These are phyloP conservation scores for Tetranychus urticae DNA, from an alignment of 1,140 invertebrate species.

Conservation along the genomic window DNA sequence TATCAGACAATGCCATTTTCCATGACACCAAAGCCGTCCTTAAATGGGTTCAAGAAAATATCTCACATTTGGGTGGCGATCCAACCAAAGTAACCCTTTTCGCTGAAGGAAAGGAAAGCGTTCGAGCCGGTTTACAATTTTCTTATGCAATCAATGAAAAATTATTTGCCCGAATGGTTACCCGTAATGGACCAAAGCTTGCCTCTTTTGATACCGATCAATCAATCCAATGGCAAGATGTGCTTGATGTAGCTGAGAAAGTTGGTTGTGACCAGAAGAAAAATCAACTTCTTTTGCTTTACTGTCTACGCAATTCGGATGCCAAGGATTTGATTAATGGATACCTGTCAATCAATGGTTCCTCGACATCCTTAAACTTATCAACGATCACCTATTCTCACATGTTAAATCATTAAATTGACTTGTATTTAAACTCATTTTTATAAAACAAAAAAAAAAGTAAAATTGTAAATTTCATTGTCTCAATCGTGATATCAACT, in stretches of 20 bases:
- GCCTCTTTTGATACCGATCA: background rate
- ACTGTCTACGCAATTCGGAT: background rate
- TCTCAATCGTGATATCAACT: too few relatives aligned
- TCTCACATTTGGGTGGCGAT: conserved; percentile 54
- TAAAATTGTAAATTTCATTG: too few relatives aligned
- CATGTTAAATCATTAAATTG: too few relatives aligned
- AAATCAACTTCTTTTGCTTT: background rate
- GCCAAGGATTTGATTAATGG: background rate
- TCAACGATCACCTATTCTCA: too few relatives aligned
- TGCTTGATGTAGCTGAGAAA: background rate
- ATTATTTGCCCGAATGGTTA: background rate
- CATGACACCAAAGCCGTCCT: background rate
- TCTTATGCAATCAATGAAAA: background rate
- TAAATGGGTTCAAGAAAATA: conserved; percentile 39
- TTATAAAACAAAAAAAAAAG: too few relatives aligned
- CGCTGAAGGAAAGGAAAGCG: conserved; percentile 14
- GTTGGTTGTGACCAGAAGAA: too few relatives aligned
- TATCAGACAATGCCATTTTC: background rate
- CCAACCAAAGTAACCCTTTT: conserved; percentile 27
- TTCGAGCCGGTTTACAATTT: background rate
- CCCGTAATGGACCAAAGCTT: background rate
- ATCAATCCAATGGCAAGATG: background rate
- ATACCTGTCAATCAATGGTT: background rate
- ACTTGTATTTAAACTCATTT: too few relatives aligned
- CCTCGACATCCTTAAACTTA: too few relatives aligned